Evolutionary conservation across 1,140 invertebrate species (phyloP), one percentile per base, ranked within the genome.

Genomic region (Pararge aegeria): DNA sequence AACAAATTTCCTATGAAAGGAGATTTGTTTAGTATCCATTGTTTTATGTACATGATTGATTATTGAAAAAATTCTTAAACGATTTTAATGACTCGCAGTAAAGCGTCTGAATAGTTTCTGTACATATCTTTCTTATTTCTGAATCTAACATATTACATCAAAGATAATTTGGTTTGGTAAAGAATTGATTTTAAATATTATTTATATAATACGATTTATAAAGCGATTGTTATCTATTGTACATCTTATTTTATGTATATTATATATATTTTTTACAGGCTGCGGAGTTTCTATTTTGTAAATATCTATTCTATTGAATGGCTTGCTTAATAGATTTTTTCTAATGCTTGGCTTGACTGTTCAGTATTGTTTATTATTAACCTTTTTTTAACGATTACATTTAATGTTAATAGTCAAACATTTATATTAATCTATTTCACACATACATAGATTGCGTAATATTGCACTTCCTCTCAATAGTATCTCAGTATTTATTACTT

Each of bases 191-290:
- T 34, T 10, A 34, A 12, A 27, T 27, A 27, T 27, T 27, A 7
- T 42, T 42, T 42, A 16, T 18, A 0, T 16, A 2, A 16, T 10
- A 15, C 16, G 6, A 42, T 16, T 16, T 38, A 10, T 38, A n/a
- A 1, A 38, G 13, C 13, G 38, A 42, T 42, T 16, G 5, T 42
- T 42, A 16, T 42, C 2, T 42, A 16, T 6, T 16, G 5, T 6
- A 3, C 4, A 1, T 34, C 7, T 50, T 49, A 38, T 57, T 27
- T 54, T 55, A 34, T 54, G 60, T 59, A 61, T 60, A 66, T 16
- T 60, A 24, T 7, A 27, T 55, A 64, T 62, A 66, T 73, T 60
- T 76, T 67, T 74, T 74, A 62, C 74, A 74, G 74, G 66, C 53
- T 44, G 65, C 62, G 44, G 57, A 59, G 30, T 64, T 34, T 73